Base-by-base conservation (phyloP, 2,797 vertebrate species). In the Acomys russatus region DNA sequence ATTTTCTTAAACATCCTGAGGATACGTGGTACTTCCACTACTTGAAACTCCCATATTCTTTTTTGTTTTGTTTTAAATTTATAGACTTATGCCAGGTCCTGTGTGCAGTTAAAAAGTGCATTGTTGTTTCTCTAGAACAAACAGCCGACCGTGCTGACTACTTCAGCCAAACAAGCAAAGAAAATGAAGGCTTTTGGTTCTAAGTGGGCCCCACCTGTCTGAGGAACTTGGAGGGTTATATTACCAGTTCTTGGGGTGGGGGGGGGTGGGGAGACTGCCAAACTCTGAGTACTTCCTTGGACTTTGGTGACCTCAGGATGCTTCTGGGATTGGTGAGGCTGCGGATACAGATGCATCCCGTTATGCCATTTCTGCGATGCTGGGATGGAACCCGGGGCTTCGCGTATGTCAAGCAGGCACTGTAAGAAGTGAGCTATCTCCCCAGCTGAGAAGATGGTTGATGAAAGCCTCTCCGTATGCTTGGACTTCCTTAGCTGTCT, bases 21-120 rank as follows among this genome's bases (percentile, higher is more conserved):
- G 88, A 79, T 93, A 82, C 92, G 77, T 79, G 94, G 30, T 10
- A 18, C 76, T 85, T 94, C 84, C 25, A 64, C 33, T 54, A 88
- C 86, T 97, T 94, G 91, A 94, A 95, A 96, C 93, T 54, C 51
- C 66, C 28, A 17, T 68, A 88, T 22, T n/a, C 70, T 44, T n/a
- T 59, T 23, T 35, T 88, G 18, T 78, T 90, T 95, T 56, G 56
- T 94, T 44, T 92, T 49, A 59, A 61, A 59, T 63, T 87, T 63
- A 44, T 71, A 94, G 86, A 74, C 92, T 96, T 92, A 85, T 94
- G 89, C 87, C 88, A 92, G 64, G 33, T 70, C 35, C 11, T 76
- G 35, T 82, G 54, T 90, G 54, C 66, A 73, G 87, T 30, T 30
- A 33, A 71, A 78, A 83, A 82, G 87, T 35, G 80, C 49, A 79